These are phyloP conservation scores for Dipus sagitta DNA, from an alignment of 2,797 vertebrate genomes.

Conservation along the genomic window DNA sequence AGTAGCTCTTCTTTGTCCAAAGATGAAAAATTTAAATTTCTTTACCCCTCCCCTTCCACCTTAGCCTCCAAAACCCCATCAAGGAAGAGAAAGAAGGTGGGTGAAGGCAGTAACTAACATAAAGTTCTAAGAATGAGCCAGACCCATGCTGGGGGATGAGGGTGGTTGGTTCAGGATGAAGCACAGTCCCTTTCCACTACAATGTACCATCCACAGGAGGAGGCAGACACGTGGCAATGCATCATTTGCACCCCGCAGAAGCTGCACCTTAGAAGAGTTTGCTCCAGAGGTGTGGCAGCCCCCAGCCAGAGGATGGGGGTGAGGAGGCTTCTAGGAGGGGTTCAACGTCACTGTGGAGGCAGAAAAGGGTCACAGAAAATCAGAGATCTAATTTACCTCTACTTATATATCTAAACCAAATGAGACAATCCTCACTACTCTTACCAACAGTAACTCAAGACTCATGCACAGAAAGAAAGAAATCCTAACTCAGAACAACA, in stretches of 20 bases:
- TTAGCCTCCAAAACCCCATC: neutral
- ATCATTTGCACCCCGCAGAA: too few species aligned
- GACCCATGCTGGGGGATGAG: neutral
- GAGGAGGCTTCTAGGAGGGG: neutral
- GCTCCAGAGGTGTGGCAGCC: neutral
- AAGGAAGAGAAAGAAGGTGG: neutral
- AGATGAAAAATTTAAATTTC: neutral
- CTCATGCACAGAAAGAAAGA: neutral
- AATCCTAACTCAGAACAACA: constrained; percentile 33
- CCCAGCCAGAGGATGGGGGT: neutral
- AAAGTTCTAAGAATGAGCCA: neutral
- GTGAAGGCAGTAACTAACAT: neutral
- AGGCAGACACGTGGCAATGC: neutral
- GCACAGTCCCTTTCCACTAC: accelerated
- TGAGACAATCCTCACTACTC: neutral
- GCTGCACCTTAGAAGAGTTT: neutral
- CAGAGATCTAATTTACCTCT: neutral
- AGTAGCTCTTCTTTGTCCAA: constrained; percentile 2
- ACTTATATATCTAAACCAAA: neutral
- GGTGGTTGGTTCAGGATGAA: neutral
- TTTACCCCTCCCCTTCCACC: neutral
- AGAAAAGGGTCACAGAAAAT: too few species aligned
- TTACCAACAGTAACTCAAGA: constrained; percentile 21
- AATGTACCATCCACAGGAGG: neutral
- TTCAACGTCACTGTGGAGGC: neutral